These are phyloP conservation scores for Heliocidaris tuberculata DNA, from an alignment of 35 echinoderm and acorn worm species.

Conservation along the genomic window DNA sequence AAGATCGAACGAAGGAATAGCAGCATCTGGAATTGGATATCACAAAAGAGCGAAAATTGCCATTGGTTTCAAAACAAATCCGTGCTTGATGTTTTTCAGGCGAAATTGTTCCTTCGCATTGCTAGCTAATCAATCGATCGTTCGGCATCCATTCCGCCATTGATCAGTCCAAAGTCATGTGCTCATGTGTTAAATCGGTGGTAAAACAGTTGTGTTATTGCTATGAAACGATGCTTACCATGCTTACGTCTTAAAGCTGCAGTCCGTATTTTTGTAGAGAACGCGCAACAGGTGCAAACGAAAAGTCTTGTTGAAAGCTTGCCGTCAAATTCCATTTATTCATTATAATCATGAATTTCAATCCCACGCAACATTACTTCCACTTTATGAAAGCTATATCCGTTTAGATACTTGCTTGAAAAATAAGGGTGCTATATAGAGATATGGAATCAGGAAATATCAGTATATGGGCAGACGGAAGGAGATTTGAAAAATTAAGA, in stretches of 20 bases:
- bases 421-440: too few relatives aligned
- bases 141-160: neutral
- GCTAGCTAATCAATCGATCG: neutral
- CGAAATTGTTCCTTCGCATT: neutral
- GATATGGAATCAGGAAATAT: too few relatives aligned
- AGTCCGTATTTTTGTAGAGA: neutral
- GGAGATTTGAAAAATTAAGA: too few relatives aligned
- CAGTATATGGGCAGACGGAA: too few relatives aligned
- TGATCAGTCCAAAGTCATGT: neutral
- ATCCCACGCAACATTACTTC: neutral
- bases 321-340: too few relatives aligned
- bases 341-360: too few relatives aligned
- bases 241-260: neutral
- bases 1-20: neutral
- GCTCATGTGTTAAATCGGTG: constrained; percentile 8
- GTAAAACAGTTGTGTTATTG: constrained; percentile 3
- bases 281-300: neutral
- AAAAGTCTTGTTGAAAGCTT: too few relatives aligned
- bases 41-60: neutral
- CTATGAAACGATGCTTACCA: neutral
- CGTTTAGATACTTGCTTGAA: too few relatives aligned
- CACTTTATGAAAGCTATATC: neutral
- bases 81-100: neutral
- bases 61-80: neutral
- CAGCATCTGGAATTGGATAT: neutral